Base-by-base conservation (phyloP, 2,888 invertebrate genomes). In the Platycheirus albimanus region DNA sequence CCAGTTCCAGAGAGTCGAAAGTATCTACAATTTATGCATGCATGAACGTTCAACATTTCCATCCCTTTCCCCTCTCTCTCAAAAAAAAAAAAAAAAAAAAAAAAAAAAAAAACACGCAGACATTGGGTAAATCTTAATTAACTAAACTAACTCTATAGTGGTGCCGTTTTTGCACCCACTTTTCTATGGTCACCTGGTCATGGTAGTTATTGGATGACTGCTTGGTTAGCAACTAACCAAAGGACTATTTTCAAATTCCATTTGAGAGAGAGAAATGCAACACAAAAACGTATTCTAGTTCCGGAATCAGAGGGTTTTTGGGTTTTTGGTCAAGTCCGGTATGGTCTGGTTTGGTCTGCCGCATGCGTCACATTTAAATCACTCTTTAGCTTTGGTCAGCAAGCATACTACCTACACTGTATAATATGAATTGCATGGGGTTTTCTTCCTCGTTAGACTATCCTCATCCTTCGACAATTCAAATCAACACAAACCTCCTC, bases 351-450 rank as follows among this genome's bases (percentile, higher is more conserved):
- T 69, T 30, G 81, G 81, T 71, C 64, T 66, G 47, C 81, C 83
- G 49, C 77, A 78, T 78, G 78, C 78, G 78, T 83, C 72, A 78
- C 78, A 74, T 78, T 78, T 78, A 83, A 81, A 81, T 77, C 81
- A 81, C 52, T 58, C 71, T 61, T 58, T 61, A 19, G 45, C 24
- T 28, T 47, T 43, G 30, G 17, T 13, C 30, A 51, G n/a, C 20
- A 56, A 47, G 38, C 36, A 13, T 41, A 33, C 30, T 20, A 17
- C 30, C 15, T 20, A 45, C n/a, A n/a, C n/a, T n/a, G n/a, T n/a
- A n/a, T n/a, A n/a, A n/a, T 45, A 45, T 47, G 19, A 47, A 10
- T 19, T 47, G 24, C n/a, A 45, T 64, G 8, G 10, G 36, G 45
- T 61, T 36, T 20, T 41, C 38, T 58, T 11, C n/a, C n/a, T n/a